Percentiles rank a stretch among this genome's conserved stretches.
Evolutionary conservation across 2,797 vertebrate species (phyloP).

Genomic region (Danio kyathit): DNA sequence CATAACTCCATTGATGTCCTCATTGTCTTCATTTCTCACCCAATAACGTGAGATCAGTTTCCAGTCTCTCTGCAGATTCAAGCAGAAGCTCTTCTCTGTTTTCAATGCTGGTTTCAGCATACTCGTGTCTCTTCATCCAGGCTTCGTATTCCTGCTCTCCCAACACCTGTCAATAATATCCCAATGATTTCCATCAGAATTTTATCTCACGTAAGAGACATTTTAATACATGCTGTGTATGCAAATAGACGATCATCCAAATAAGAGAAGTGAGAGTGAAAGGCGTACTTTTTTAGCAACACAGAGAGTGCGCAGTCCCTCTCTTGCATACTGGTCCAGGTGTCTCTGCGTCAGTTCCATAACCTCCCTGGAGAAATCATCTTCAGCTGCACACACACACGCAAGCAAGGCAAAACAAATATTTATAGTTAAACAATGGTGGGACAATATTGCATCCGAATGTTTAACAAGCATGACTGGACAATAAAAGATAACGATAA

Average conservation of each 20-base stretch:
- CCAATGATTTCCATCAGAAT: background rate
- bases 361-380: slow-evolving; percentile 65
- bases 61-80: slow-evolving; percentile 87
- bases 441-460: background rate
- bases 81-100: slow-evolving; percentile 88
- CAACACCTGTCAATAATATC: slow-evolving; percentile 73
- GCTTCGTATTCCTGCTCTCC: slow-evolving; percentile 86
- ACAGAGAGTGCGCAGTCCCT: slow-evolving; percentile 93
- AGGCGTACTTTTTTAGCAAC: slow-evolving; percentile 89
- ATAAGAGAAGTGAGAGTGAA: slow-evolving; percentile 42
- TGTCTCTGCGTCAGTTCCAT: slow-evolving; percentile 86
- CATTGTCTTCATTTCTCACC: slow-evolving; percentile 73
- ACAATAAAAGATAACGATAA: background rate
- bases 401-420: slow-evolving; percentile 4
- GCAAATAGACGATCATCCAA: slow-evolving; percentile 9
- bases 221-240: background rate
- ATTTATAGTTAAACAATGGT: background rate
- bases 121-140: slow-evolving; percentile 86
- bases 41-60: slow-evolving; percentile 88
- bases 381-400: slow-evolving; percentile 44
- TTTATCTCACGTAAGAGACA: background rate
- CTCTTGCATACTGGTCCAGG: slow-evolving; percentile 88
- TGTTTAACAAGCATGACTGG: background rate
- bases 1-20: background rate
- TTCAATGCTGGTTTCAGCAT: slow-evolving; percentile 94